These are phyloP conservation scores for Tribolium madens DNA, from an alignment of 1,140 invertebrate species.

Conservation along the genomic window DNA sequence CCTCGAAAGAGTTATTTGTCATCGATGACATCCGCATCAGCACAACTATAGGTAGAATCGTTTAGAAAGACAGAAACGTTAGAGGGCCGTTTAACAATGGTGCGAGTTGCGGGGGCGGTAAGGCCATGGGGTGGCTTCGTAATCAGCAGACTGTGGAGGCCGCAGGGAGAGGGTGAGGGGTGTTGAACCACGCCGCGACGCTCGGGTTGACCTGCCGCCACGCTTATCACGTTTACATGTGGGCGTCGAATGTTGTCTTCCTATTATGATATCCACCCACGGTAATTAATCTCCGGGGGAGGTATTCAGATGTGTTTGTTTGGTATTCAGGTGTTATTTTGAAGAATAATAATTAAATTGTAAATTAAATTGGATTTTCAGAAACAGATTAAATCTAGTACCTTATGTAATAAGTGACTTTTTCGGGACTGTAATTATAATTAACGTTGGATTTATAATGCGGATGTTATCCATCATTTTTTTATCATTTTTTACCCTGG, in stretches of 20 bases:
- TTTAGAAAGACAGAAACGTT: slow-evolving; percentile 38
- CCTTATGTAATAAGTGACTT: no score
- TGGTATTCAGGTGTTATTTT: neutral
- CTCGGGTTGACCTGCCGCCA: slow-evolving; percentile 64
- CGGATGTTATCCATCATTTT: neutral
- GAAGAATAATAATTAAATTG: neutral
- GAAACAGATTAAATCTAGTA: no score
- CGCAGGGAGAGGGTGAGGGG: slow-evolving; percentile 53
- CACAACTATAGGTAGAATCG: slow-evolving; percentile 12
- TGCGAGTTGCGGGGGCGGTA: slow-evolving; percentile 45
- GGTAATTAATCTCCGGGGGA: slow-evolving; percentile 19
- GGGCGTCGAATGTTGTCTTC: slow-evolving; percentile 6
- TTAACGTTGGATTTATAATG: neutral
- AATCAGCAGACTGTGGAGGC: slow-evolving; percentile 61
- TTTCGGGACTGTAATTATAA: neutral
- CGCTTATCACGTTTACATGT: slow-evolving; percentile 50
- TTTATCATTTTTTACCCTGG: neutral
- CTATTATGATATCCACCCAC: slow-evolving; percentile 35
- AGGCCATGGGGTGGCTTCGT: slow-evolving; percentile 58
- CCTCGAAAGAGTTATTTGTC: neutral
- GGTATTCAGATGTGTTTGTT: slow-evolving; percentile 10
- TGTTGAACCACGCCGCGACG: slow-evolving; percentile 61
- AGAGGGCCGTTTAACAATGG: slow-evolving; percentile 55
- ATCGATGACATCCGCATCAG: neutral
- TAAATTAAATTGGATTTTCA: no score